Conservation (phyloP, 37 sponge, comb jelly and placozoan genomes). For the Axinella damicornis region DNA sequence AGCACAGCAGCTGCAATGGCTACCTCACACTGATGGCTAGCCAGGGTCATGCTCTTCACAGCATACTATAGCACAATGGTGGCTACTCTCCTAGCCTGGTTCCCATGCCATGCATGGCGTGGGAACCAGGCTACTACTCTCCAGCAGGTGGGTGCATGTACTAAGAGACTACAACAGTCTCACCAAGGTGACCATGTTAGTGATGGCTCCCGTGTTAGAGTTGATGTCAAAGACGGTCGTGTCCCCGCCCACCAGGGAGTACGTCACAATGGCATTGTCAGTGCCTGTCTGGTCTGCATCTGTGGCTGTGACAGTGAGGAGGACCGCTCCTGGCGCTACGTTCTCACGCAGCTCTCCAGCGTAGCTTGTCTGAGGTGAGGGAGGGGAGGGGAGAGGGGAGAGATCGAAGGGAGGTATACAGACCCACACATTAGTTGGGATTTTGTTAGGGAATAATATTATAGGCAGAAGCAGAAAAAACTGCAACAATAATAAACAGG, state of each 20-base stretch:
- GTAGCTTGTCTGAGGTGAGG: conserved; percentile 1
- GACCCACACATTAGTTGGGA: too few species aligned
- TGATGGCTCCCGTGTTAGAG: conserved; percentile 32
- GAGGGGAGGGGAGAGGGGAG: conserved; percentile 2
- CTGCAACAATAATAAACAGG: too few species aligned
- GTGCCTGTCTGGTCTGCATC: conserved; percentile 48
- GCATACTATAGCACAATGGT: too few species aligned
- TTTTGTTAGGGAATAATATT: too few species aligned
- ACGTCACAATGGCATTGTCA: conserved; percentile 19
- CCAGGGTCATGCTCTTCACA: too few species aligned
- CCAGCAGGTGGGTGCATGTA: neutral
- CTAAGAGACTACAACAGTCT: neutral
- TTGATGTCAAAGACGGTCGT: conserved; percentile 25
- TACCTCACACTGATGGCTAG: too few species aligned
- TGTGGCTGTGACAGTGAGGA: conserved; percentile 47
- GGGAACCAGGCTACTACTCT: neutral
- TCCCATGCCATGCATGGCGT: neutral
- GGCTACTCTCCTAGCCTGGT: too few species aligned
- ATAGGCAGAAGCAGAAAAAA: too few species aligned
- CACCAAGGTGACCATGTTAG: conserved; percentile 23
- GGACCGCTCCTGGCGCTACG: conserved; percentile 11
- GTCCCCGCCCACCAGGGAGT: conserved; percentile 16
- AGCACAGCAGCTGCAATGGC: too few species aligned
- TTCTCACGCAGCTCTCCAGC: conserved; percentile 33
- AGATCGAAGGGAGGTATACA: neutral